Conservation (phyloP, 2,888 invertebrate genomes). For the Pterobdella sp. region DNA sequence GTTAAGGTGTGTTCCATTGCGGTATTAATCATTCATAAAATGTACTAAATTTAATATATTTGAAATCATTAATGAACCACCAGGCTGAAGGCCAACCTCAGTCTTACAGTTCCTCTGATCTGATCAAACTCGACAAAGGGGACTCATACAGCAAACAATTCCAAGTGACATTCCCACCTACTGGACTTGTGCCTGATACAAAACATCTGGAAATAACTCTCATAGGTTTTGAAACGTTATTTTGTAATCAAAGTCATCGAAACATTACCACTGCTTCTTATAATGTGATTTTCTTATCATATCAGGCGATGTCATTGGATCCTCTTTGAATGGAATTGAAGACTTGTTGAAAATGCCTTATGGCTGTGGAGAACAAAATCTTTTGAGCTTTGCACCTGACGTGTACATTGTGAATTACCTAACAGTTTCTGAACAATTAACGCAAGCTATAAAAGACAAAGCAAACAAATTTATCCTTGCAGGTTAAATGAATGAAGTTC, state of each 20-base stretch:
- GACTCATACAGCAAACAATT: background rate
- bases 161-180: slow-evolving; percentile 45
- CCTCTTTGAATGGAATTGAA: slow-evolving; percentile 2
- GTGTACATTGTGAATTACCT: slow-evolving; percentile 3
- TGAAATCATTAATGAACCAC: slow-evolving; percentile 30
- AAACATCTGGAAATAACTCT: slow-evolving; percentile 66
- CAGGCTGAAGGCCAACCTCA: slow-evolving; percentile 72
- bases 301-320: slow-evolving; percentile 5
- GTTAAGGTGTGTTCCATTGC: slow-evolving; percentile 58
- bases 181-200: slow-evolving; percentile 66
- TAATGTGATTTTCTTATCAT: background rate
- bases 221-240: slow-evolving; percentile 50
- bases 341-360: slow-evolving; percentile 12
- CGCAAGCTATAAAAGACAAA: background rate
- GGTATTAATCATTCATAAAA: background rate
- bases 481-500: too few species aligned
- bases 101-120: slow-evolving; percentile 58
- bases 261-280: background rate
- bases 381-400: slow-evolving; percentile 4
- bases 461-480: background rate
- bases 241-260: background rate
- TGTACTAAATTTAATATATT: background rate
- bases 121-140: slow-evolving; percentile 60
- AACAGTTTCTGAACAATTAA: background rate
- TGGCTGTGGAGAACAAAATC: slow-evolving; percentile 14